These are phyloP conservation scores for Allacma fusca DNA, from an alignment of 2,888 invertebrate species.

Conservation along the genomic window DNA sequence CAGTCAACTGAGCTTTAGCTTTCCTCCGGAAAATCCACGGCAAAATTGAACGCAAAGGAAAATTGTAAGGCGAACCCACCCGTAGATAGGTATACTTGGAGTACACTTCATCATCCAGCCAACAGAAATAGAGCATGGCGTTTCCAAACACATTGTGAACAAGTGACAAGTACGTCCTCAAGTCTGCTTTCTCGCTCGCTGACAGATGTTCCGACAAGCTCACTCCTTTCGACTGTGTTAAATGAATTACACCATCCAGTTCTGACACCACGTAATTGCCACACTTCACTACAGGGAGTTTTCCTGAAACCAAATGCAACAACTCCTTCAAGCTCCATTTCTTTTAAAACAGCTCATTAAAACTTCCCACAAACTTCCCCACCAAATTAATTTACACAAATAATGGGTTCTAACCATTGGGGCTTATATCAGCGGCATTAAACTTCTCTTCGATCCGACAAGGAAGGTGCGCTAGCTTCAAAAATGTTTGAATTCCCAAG, in stretches of 20 bases:
- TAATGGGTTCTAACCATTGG: conserved; percentile 70
- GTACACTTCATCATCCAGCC: conserved; percentile 59
- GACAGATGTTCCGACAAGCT: conserved; percentile 77
- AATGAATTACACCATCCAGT: conserved; percentile 82
- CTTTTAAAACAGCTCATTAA: background rate
- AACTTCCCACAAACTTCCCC: background rate
- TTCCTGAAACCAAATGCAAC: conserved; percentile 68
- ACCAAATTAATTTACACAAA: no score
- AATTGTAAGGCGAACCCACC: conserved; percentile 89
- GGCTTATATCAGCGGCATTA: conserved; percentile 98
- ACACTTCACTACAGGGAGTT: conserved; percentile 90
- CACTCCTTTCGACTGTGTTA: conserved; percentile 69
- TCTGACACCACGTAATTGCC: conserved; percentile 89
- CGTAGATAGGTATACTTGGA: conserved; percentile 82
- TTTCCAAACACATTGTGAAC: conserved; percentile 88
- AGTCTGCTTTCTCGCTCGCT: conserved; percentile 82
- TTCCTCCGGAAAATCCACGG: conserved; percentile 78
- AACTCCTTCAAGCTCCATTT: background rate
- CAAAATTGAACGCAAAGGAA: conserved; percentile 86
- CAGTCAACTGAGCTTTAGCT: conserved; percentile 76
- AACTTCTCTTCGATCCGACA: conserved; percentile 49
- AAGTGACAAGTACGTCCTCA: conserved; percentile 91
- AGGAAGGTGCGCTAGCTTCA: conserved; percentile 75
- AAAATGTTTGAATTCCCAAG: conserved; percentile 88
- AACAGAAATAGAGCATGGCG: conserved; percentile 69